Evolutionary conservation across 2,797 vertebrate species (phyloP).

Genomic region (Parauchenoglanis ngamensis): DNA sequence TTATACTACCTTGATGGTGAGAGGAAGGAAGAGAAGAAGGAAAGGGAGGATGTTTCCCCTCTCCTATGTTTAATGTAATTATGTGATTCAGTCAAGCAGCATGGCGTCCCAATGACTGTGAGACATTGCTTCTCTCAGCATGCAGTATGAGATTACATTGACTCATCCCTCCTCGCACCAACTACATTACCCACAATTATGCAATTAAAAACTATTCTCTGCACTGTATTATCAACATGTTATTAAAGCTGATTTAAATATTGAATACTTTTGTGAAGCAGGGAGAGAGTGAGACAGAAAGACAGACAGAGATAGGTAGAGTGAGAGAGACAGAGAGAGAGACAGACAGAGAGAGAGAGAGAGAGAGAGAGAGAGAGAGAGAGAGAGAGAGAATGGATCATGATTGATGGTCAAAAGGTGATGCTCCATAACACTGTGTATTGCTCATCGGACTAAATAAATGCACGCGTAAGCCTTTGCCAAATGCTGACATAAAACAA

Average conservation of each 20-base stretch:
- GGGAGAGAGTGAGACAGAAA: neutral
- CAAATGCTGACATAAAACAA: neutral
- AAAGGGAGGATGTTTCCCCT: conserved; percentile 27
- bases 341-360: neutral
- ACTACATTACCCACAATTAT: conserved; percentile 44
- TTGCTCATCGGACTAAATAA: neutral
- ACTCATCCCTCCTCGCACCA: conserved; percentile 28
- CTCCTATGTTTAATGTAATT: conserved; percentile 51
- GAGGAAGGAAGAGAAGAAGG: conserved; percentile 22
- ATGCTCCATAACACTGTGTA: neutral
- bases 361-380: neutral
- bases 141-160: conserved; percentile 40
- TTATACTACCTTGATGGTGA: conserved; percentile 32
- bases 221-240: conserved; percentile 14
- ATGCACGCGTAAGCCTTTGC: neutral
- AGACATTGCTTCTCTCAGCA: conserved; percentile 34
- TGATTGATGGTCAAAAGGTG: conserved; percentile 10
- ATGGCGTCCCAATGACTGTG: conserved; percentile 40
- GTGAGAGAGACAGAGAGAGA: neutral
- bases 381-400: neutral
- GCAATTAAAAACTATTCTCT: conserved; percentile 30
- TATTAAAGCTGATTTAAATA: conserved; percentile 34
- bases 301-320: no score
- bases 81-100: conserved; percentile 44
- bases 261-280: conserved; percentile 5